phyloP scores from a whole-genome alignment of 1,140 invertebrate genomes.

The Tetragonula clypearis region DNA sequence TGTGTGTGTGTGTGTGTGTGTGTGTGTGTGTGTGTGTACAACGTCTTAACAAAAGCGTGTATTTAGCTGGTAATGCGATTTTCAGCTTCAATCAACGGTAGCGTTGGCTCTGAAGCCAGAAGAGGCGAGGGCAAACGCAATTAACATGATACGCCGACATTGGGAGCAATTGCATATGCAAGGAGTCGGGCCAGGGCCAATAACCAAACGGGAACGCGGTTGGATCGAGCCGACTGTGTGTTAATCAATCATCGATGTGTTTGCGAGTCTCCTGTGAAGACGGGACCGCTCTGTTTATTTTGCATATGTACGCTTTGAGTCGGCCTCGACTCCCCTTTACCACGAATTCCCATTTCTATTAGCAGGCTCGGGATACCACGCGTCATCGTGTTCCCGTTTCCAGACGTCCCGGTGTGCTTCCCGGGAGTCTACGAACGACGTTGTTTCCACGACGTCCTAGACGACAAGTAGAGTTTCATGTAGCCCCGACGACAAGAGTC shows the following conservation, averaged over 20 bases:
- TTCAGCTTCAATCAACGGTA: conserved; percentile 37
- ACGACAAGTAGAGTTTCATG: conserved; percentile 63
- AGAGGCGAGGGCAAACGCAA: conserved; percentile 33
- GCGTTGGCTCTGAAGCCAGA: not conserved
- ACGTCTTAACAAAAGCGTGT: not conserved
- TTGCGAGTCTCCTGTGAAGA: conserved; percentile 57
- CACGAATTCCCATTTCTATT: conserved; percentile 68
- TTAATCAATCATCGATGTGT: conserved; percentile 65
- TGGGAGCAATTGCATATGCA: conserved; percentile 41
- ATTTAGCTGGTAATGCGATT: not conserved
- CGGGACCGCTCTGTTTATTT: conserved; percentile 61
- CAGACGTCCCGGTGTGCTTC: not conserved
- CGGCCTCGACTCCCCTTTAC: conserved; percentile 51
- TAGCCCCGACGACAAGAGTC: conserved; percentile 37
- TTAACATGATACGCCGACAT: conserved; percentile 33
- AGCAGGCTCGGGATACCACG: conserved; percentile 10
- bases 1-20: too few species aligned
- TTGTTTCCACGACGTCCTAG: conserved; percentile 39
- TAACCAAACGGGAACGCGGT: not conserved
- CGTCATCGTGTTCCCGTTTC: not conserved
- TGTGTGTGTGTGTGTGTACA: too few species aligned
- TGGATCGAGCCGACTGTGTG: conserved; percentile 23
- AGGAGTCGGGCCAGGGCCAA: conserved; percentile 15
- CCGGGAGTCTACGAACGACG: conserved; percentile 5
- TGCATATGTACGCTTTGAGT: conserved; percentile 62